Evolutionary conservation across 1,140 invertebrate genomes (phyloP).

Genomic region (Nilaparvata lugens): DNA sequence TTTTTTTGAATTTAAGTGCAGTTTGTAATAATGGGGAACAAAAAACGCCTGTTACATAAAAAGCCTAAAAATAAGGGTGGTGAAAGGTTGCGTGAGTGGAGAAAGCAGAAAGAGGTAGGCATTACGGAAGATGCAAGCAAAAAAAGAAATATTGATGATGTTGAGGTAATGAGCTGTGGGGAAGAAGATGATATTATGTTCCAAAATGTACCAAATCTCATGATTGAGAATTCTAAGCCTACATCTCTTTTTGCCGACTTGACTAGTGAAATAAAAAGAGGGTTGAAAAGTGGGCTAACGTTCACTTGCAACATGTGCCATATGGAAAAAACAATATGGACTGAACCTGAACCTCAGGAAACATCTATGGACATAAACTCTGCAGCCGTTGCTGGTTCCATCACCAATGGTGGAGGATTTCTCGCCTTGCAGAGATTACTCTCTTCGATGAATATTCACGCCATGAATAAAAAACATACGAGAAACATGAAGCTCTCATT

Average conservation of each 20-base stretch:
- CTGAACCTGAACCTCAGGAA: constrained; percentile 12
- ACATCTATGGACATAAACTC: constrained; percentile 21
- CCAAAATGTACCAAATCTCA: too few relatives aligned
- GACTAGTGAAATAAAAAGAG: not conserved
- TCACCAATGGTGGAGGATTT: constrained; percentile 26
- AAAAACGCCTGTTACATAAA: too few relatives aligned
- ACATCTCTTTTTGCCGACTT: not conserved
- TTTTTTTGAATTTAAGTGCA: too few relatives aligned
- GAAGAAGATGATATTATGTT: too few relatives aligned
- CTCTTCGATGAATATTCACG: constrained; percentile 28
- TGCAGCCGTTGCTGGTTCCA: constrained; percentile 22
- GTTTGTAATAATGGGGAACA: too few relatives aligned
- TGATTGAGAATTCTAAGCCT: too few relatives aligned
- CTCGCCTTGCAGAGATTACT: constrained; percentile 26
- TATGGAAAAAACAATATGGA: constrained; percentile 15
- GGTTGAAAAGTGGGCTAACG: constrained; percentile 14
- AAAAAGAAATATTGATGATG: too few relatives aligned
- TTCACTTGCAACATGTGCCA: constrained; percentile 24
- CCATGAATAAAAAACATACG: constrained; percentile 25
- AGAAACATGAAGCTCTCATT: constrained; percentile 18
- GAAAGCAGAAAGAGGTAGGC: too few relatives aligned
- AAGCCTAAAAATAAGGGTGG: too few relatives aligned
- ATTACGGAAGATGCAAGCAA: too few relatives aligned
- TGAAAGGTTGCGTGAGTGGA: too few relatives aligned
- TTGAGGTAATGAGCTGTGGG: too few relatives aligned